Percentiles rank a stretch among this genome's conserved stretches.
Evolutionary conservation across 2,888 invertebrate genomes (phyloP).

Genomic region (Tachina lurida): DNA sequence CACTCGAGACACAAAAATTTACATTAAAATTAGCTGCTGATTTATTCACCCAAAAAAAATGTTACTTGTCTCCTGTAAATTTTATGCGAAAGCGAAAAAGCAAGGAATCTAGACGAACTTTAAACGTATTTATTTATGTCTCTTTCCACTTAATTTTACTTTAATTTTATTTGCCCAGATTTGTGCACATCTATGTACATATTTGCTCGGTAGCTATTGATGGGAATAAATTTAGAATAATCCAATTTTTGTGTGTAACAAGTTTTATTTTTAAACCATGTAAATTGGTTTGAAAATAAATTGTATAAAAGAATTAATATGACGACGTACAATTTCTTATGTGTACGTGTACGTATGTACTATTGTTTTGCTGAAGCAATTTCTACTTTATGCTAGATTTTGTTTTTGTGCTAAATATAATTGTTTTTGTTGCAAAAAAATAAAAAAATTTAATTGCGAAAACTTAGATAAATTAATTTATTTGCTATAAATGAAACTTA

Average conservation of each 20-base stretch:
- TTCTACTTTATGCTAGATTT: no score
- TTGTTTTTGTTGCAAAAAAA: no score
- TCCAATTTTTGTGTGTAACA: constrained; percentile 52
- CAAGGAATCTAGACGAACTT: constrained; percentile 50
- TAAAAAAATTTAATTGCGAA: no score
- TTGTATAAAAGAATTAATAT: not conserved
- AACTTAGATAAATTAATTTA: no score
- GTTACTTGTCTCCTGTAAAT: constrained; percentile 45
- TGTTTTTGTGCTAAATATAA: no score
- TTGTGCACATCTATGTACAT: constrained; percentile 22
- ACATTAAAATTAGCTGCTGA: constrained; percentile 16
- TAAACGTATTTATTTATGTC: constrained; percentile 7
- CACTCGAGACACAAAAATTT: not conserved
- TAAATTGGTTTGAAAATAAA: constrained; percentile 38
- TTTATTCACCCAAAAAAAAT: constrained; percentile 36
- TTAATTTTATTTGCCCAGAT: constrained; percentile 62
- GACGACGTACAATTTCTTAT: not conserved
- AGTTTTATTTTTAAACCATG: constrained; percentile 48
- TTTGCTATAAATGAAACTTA: no score
- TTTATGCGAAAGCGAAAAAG: constrained; percentile 30
- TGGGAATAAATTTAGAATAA: constrained; percentile 62
- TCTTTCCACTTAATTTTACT: constrained; percentile 40
- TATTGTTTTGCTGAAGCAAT: not conserved
- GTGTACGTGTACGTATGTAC: not conserved
- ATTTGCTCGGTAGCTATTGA: constrained; percentile 46